Evolutionary conservation across 2,888 invertebrate species (phyloP), one percentile per base, ranked within the genome.

Genomic region (Marronus borbonicus): DNA sequence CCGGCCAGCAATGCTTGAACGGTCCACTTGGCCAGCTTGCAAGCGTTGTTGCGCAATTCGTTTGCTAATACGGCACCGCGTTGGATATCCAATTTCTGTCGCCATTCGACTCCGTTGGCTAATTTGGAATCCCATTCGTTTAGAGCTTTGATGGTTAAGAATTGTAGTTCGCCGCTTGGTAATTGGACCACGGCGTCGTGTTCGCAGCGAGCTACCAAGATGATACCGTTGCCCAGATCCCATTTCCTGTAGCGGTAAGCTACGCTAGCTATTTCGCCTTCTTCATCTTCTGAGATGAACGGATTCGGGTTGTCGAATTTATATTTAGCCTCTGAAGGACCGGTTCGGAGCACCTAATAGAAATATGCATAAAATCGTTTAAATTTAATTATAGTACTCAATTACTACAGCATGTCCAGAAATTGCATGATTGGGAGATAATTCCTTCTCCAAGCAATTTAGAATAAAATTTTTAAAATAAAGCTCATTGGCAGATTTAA

Each of bases 1-100:
- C 98, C 98, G 94, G 93, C 44, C 24, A 96, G 88, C 36, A 95
- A 86, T 17, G 97, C 96, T 89, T 95, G 97, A 0, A 98, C 97
- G 0, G 99, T 99, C 99, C 99, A 99, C 88, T 99, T 99, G 81
- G 99, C 99, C 80, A 99, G 91, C 89, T 99, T 99, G 91, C 98
- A 98, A n/a, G 98, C 97, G 90, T 99, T 99, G 89, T 99, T 99
- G 83, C 99, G 93, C 82, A 99, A 90, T 89, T 99, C 99, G 85
- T 99, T 98, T 20, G 99, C 99, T 74, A 99, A 90, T 8, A 99
- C 99, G 8, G 99, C 99, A 80, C 99, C 99, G 76, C 98, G 93
- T 89, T 99, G 99, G 0, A 95, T 97, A 90, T 99, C 99, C 80
- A 99, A 90, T 85, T 98, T 99, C 87, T 98, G 97, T 74, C 99